phyloP scores from a whole-genome alignment of 2,797 vertebrate genomes.

The Huso huso region DNA sequence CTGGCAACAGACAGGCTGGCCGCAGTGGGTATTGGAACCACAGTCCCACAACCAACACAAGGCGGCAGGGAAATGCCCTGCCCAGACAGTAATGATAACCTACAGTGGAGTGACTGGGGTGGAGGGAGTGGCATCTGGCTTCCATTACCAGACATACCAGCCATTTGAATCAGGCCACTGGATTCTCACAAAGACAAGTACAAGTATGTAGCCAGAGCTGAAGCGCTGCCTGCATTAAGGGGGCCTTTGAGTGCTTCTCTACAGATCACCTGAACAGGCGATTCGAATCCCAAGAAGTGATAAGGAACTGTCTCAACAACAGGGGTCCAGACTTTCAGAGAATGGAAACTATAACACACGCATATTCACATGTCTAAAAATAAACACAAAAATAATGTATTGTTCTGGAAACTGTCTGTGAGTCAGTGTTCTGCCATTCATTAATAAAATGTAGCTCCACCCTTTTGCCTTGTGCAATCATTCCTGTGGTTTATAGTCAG shows the following conservation, averaged over 20 bases:
- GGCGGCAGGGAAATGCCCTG: neutral
- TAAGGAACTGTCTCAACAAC: too few species aligned
- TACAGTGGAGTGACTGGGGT: constrained; percentile 38
- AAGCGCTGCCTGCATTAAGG: neutral
- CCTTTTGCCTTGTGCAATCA: too few species aligned
- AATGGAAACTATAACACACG: neutral
- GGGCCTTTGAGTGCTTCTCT: neutral
- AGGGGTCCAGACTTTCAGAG: too few species aligned
- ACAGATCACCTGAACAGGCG: too few species aligned
- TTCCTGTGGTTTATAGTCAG: too few species aligned
- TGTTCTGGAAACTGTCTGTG: too few species aligned
- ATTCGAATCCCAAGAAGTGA: too few species aligned
- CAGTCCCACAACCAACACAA: too few species aligned
- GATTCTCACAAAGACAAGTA: constrained; percentile 28
- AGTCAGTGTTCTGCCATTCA: too few species aligned
- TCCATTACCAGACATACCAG: constrained; percentile 57
- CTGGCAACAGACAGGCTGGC: too few species aligned
- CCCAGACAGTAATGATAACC: constrained; percentile 53
- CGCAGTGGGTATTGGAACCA: too few species aligned
- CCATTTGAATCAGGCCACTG: constrained; percentile 47
- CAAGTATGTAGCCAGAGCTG: neutral
- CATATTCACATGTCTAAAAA: neutral
- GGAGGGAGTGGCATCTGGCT: constrained; percentile 46
- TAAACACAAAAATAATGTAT: neutral
- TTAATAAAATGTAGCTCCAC: too few species aligned